A percentile compares a stretch with the other conserved stretches of the same genome.
Evolutionary conservation across 2,888 invertebrate species (phyloP).

Genomic region (Cistogaster globosa): DNA sequence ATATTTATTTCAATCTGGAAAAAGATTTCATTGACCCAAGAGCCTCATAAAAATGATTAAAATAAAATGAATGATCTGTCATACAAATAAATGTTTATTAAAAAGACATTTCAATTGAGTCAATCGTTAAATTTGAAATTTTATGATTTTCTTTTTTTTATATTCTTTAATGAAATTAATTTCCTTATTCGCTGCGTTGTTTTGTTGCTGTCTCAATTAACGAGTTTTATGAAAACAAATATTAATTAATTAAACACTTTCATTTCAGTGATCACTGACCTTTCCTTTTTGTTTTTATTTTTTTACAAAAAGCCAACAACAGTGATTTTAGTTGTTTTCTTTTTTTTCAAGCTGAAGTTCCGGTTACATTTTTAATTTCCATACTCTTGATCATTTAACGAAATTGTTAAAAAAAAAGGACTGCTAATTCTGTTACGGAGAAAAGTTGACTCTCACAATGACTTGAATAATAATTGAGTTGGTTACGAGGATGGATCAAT

Average conservation of each 20-base stretch:
- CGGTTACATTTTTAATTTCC: neutral
- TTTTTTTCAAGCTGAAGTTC: neutral
- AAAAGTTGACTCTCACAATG: too few relatives aligned
- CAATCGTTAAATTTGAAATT: constrained; percentile 33
- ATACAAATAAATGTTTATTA: constrained; percentile 63
- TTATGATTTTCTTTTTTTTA: constrained; percentile 42
- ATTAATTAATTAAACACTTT: constrained; percentile 29
- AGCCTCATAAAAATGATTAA: constrained; percentile 57
- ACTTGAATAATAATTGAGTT: too few relatives aligned
- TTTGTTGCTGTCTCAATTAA: neutral
- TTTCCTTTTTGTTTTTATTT: constrained; percentile 41
- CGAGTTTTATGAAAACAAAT: constrained; percentile 11
- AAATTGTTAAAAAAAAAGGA: neutral
- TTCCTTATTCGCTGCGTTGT: constrained; percentile 42
- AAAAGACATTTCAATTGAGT: constrained; percentile 68
- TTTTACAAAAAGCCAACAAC: constrained; percentile 1
- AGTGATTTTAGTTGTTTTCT: neutral
- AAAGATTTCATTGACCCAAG: constrained; percentile 68
- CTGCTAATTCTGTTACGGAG: too few relatives aligned
- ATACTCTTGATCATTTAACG: neutral
- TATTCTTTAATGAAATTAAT: constrained; percentile 41
- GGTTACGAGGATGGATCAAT: too few relatives aligned
- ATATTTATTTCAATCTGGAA: constrained; percentile 66
- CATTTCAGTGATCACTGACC: constrained; percentile 61
- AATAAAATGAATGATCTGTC: constrained; percentile 64